Base-by-base conservation (phyloP, 2,888 invertebrate species). In the Thymelicus acteon region DNA sequence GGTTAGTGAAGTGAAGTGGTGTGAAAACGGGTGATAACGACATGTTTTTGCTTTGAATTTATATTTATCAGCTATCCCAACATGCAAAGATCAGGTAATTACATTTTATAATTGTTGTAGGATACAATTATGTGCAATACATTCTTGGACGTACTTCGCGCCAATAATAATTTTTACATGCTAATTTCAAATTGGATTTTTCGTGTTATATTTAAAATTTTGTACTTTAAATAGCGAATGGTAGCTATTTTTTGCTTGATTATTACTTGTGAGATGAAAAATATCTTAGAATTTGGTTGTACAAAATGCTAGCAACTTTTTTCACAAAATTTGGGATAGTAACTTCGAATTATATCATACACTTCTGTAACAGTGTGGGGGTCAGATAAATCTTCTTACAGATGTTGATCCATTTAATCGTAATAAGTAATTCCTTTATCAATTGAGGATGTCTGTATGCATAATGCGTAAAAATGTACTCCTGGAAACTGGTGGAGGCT, bases 31-130 rank as follows among this genome's bases (percentile, higher is more conserved):
- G 83, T 84, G 84, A 81, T 82, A 81, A 80, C 86, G 91, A 88
- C 82, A 93, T 93, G 93, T 90, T 90, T 90, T 86, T 85, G 79
- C 80, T 86, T 87, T 92, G 82, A 91, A 83, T 80, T 83, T 81
- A 80, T 80, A 80, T 84, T 84, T 77, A 70, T 75, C 71, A 73
- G 82, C 79, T 76, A 81, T 79, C 83, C 79, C 78, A 92, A 75
- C 81, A 92, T 92, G 92, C 92, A 92, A 89, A 91, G 93, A 92
- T 93, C 93, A 89, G 92, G 92, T 92, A 91, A 85, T 72, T 74
- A 7, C 13, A 49, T 60, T 71, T 52, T 70, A 10, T 19, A 69
- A 44, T 65, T 40, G 13, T 65, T 65, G 6, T 39, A 19, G 39
- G 40, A 37, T 49, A 49, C 13, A 37, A 10, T 39, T 52, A 19